A percentile compares a stretch with the other conserved stretches of the same genome.
Conservation (phyloP, 2,113 vertebrate genomes). For the Burhinus oedicnemus region DNA sequence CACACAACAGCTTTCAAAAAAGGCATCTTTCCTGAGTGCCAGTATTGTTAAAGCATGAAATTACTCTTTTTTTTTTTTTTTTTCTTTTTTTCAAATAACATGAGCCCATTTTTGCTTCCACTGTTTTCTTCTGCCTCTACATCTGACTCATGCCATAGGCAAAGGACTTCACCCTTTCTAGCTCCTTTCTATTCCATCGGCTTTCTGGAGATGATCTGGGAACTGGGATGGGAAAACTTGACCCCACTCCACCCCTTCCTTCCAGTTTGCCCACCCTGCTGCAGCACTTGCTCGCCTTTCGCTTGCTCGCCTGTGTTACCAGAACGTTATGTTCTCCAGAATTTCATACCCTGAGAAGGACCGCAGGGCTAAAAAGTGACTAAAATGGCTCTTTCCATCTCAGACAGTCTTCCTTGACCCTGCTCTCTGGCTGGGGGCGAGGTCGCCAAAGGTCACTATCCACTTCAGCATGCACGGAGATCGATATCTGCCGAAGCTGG, state of each 20-base stretch:
- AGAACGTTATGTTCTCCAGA: not conserved
- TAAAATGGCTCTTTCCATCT: not conserved
- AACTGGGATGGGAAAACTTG: not conserved
- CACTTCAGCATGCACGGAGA: not conserved
- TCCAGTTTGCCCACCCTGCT: not conserved
- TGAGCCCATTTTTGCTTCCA: not conserved
- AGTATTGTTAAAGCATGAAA: conserved; percentile 42
- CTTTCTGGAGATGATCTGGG: not conserved
- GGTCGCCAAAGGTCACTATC: not conserved
- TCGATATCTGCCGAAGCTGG: not conserved
- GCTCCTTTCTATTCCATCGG: not conserved
- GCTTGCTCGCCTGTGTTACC: not conserved
- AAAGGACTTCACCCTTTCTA: not conserved
- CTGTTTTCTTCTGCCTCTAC: not conserved
- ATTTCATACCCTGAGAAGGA: not conserved
- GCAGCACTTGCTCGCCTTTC: not conserved
- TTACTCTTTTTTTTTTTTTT: not conserved
- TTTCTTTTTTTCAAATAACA: not conserved
- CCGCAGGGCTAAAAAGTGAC: not conserved
- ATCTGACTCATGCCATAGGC: not conserved
- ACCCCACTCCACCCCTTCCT: not conserved
- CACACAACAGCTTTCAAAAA: conserved; percentile 18
- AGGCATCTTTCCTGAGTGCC: conserved; percentile 27
- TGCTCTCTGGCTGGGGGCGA: not conserved
- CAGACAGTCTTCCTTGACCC: not conserved